A percentile compares a stretch with the other conserved stretches of the same genome.
Conservation (phyloP, 2,113 vertebrate genomes). For the Uropsilus gracilis region DNA sequence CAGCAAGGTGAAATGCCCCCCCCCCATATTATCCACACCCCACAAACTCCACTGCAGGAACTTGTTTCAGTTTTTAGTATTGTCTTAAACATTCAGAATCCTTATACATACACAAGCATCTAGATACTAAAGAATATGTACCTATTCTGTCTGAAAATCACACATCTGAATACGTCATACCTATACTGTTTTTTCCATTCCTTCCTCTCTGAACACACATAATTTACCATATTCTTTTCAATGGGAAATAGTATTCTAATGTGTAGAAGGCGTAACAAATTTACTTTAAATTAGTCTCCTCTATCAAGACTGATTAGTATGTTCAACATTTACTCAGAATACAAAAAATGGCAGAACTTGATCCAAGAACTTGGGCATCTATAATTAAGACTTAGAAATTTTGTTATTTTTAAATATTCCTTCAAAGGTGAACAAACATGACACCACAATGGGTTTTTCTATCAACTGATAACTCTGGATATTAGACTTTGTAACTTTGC, state of each 20-base stretch:
- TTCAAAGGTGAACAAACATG: background rate
- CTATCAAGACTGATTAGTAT: background rate
- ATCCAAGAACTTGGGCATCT: background rate
- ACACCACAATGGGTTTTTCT: background rate
- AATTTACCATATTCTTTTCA: background rate
- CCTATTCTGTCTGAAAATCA: background rate
- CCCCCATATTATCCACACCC: background rate
- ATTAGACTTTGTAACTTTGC: background rate
- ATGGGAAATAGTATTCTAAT: background rate
- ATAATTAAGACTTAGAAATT: conserved; percentile 24
- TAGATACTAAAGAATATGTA: background rate
- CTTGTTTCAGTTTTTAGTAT: background rate
- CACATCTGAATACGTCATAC: background rate
- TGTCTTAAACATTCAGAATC: background rate
- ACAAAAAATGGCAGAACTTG: background rate
- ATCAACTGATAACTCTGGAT: background rate
- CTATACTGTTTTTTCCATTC: background rate
- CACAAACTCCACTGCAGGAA: background rate
- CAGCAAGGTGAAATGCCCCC: background rate
- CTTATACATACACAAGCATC: background rate
- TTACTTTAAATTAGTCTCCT: background rate
- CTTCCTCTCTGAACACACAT: background rate
- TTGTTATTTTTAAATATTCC: background rate
- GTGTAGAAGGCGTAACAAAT: background rate
- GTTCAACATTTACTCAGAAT: background rate